Base-by-base conservation (phyloP, 2,888 invertebrate species). In the Pandemis corylana region DNA sequence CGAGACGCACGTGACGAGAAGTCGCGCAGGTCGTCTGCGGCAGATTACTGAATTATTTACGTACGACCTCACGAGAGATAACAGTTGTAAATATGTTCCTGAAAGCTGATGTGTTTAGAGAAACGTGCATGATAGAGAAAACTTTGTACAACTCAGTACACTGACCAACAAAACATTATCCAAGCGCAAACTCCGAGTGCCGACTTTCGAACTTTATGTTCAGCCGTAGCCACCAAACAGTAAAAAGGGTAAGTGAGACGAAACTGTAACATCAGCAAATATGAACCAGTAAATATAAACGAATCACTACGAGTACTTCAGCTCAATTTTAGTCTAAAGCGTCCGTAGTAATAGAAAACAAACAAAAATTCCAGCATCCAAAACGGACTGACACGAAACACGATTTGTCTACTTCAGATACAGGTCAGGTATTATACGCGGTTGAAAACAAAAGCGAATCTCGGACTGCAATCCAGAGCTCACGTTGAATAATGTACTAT, bases 1-100 rank as follows among this genome's bases (percentile, higher is more conserved):
- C 89, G 89, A 84, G 87, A 82, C 80, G 85, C 82, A 90, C 89
- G 91, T 89, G 91, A 88, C 86, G 85, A 86, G 80, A 79, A 64
- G 67, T 81, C 76, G 77, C 78, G n/a, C 56, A 9, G 56, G 82
- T 83, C 87, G 89, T 82, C 82, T 83, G 77, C 77, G 85, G 87
- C 56, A 56, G 15, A 87, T 89, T 89, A 88, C 87, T 80, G 84
- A 86, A 85, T 85, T 85, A 87, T 87, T 89, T 88, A 89, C 83
- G 85, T 81, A 88, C 87, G 89, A 85, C 87, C 85, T 77, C 81
- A 77, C 80, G 83, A 87, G 87, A 89, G 85, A 81, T 56, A 56
- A 20, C 77, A 78, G 81, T 85, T 84, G 87, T 82, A 86, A 85
- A 85, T 82, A 82, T 76, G 69, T 72, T 77, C 59, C 72, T 78